Evolutionary conservation across 2,888 invertebrate genomes (phyloP).

Genomic region (Terebella lapidaria): DNA sequence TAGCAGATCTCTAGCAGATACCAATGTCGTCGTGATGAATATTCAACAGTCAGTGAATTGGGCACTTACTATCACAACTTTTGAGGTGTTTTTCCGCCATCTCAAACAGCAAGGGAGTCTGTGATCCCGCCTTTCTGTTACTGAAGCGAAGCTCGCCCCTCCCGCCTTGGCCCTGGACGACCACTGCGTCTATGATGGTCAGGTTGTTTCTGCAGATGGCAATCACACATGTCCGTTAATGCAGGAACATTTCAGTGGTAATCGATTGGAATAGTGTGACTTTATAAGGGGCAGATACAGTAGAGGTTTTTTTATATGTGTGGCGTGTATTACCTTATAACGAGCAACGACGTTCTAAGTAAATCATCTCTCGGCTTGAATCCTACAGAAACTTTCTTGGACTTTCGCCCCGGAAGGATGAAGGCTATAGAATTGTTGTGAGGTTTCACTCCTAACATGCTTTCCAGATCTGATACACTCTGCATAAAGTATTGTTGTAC

Average conservation of each 20-base stretch:
- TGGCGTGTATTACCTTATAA: constrained; percentile 57
- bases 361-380: constrained; percentile 57
- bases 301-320: too few relatives aligned
- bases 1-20: too few relatives aligned
- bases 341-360: constrained; percentile 54
- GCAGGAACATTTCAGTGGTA: too few relatives aligned
- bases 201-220: constrained; percentile 73
- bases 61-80: constrained; percentile 61
- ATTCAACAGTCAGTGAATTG: too few relatives aligned
- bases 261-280: too few relatives aligned
- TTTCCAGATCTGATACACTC: constrained; percentile 41
- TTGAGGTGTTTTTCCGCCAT: constrained; percentile 64
- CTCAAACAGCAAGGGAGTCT: constrained; percentile 75
- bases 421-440: constrained; percentile 59
- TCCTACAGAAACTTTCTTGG: constrained; percentile 52
- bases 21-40: too few relatives aligned
- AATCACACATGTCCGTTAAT: too few relatives aligned
- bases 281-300: too few relatives aligned
- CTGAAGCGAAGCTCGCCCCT: constrained; percentile 82
- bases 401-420: constrained; percentile 61
- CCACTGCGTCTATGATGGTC: constrained; percentile 81
- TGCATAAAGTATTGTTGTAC: not conserved
- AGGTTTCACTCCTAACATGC: constrained; percentile 50
- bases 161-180: constrained; percentile 78
- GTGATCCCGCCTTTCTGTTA: constrained; percentile 75